A percentile compares a stretch with the other conserved stretches of the same genome.
These are phyloP conservation scores for Oenanthe melanoleuca DNA, from an alignment of 2,113 vertebrate species.

Conservation along the genomic window DNA sequence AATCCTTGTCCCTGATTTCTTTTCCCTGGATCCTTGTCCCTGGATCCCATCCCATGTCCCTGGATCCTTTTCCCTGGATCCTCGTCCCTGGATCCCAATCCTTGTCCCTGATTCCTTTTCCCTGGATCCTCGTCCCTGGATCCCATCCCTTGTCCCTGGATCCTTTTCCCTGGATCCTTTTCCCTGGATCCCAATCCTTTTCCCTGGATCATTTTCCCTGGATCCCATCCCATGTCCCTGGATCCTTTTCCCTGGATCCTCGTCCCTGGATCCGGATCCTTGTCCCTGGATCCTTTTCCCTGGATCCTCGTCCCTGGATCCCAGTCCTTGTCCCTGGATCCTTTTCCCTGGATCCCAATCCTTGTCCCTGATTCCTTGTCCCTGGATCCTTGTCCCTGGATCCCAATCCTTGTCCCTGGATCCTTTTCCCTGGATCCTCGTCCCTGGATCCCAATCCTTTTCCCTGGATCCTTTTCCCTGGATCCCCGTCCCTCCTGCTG, in stretches of 20 bases:
- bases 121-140: too few relatives aligned
- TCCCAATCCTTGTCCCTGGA: too few relatives aligned
- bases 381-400: background rate
- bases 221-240: background rate
- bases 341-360: too few relatives aligned
- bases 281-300: background rate
- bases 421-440: too few relatives aligned
- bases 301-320: background rate
- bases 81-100: too few relatives aligned
- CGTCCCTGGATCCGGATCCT: too few relatives aligned
- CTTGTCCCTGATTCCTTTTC: background rate
- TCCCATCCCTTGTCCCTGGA: background rate
- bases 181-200: background rate
- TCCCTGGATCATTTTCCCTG: too few relatives aligned
- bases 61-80: too few relatives aligned
- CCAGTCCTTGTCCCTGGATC: rapidly evolving
- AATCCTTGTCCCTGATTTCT: too few relatives aligned
- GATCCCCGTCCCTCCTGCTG: background rate
- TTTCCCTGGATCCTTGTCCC: too few relatives aligned
- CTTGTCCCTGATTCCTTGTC: background rate
- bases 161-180: background rate
- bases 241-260: too few relatives aligned
- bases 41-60: too few relatives aligned
- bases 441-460: background rate
- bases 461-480: background rate